These are phyloP conservation scores for Mormyrus hasselquistii DNA, from an alignment of 2,797 vertebrate species.

Conservation along the genomic window DNA sequence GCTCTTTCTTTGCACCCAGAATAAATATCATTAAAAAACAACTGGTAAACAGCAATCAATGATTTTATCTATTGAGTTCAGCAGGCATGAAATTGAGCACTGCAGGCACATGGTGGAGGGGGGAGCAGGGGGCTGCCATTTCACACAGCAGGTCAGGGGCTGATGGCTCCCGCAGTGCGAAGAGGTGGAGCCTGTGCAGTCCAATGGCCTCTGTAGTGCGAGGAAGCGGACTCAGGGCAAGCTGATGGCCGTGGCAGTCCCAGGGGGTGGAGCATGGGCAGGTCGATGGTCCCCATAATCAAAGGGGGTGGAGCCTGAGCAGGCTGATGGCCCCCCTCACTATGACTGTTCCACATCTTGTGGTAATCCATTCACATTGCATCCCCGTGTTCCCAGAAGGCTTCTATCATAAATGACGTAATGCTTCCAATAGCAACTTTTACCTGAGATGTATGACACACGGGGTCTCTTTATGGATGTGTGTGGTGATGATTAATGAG, in stretches of 20 bases:
- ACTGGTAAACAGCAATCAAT: conserved; percentile 53
- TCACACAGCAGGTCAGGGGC: neutral
- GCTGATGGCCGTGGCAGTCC: neutral
- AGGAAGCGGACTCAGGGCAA: neutral
- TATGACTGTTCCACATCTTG: neutral
- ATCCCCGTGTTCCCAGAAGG: neutral
- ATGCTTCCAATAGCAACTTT: neutral
- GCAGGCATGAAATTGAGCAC: conserved; percentile 62
- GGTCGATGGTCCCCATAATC: neutral
- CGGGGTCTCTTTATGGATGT: neutral
- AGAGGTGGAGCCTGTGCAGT: neutral
- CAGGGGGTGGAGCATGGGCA: neutral
- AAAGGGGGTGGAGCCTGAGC: neutral
- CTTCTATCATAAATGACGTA: neutral
- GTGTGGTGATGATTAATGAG: neutral
- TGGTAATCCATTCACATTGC: neutral
- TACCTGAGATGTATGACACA: neutral
- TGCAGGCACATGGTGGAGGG: conserved; percentile 30
- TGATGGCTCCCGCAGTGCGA: neutral
- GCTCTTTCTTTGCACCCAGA: conserved; percentile 36
- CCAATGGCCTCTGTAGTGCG: neutral
- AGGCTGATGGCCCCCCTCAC: neutral
- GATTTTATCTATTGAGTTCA: conserved; percentile 49
- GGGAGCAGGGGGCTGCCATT: neutral
- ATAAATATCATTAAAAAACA: conserved; percentile 46